Conservation (phyloP, 2,888 invertebrate genomes). For the Villa cingulata region DNA sequence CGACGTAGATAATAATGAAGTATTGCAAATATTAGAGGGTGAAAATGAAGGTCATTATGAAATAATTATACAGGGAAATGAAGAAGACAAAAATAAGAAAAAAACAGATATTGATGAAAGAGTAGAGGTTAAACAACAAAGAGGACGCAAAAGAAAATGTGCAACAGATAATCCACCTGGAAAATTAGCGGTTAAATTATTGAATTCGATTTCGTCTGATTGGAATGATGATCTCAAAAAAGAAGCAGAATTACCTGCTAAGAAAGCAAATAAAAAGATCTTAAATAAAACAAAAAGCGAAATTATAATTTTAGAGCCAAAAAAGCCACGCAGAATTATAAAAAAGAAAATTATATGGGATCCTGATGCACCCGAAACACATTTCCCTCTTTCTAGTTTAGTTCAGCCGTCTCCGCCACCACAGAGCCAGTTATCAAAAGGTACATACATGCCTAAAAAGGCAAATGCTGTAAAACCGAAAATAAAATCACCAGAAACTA, state of each 20-base stretch:
- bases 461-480: not conserved
- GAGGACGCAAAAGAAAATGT: constrained; percentile 10
- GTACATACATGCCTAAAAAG: not conserved
- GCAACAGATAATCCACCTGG: constrained; percentile 20
- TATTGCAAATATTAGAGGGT: constrained; percentile 41
- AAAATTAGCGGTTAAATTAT: constrained; percentile 22
- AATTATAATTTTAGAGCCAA: not conserved
- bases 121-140: not conserved
- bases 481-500: not conserved
- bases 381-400: constrained; percentile 32
- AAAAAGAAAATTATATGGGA: constrained; percentile 64
- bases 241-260: not conserved
- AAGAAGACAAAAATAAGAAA: constrained; percentile 25
- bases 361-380: constrained; percentile 39
- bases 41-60: constrained; percentile 32
- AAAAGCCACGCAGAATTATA: constrained; percentile 39
- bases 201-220: constrained; percentile 28
- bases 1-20: constrained; percentile 26
- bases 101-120: constrained; percentile 20
- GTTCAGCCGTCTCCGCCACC: constrained; percentile 6
- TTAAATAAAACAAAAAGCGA: no score
- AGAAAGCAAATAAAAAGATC: not conserved
- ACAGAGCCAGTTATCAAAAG: constrained; percentile 18
- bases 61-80: constrained; percentile 28
- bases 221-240: constrained; percentile 31